Percentiles rank a stretch among this genome's conserved stretches.
These are phyloP conservation scores for Pogonomyrmex californicus DNA, from an alignment of 1,140 invertebrate genomes.

Conservation along the genomic window DNA sequence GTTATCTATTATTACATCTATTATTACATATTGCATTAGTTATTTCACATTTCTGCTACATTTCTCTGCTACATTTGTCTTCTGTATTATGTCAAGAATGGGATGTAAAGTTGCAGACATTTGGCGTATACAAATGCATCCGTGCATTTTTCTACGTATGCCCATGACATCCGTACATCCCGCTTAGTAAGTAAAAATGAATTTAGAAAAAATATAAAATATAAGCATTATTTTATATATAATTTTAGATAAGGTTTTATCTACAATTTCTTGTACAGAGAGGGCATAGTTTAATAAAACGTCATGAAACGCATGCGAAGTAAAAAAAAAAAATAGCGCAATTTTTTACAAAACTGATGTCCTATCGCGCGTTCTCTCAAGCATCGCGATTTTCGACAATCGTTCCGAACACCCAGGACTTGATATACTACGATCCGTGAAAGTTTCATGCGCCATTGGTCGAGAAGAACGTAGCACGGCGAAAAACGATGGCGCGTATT, in stretches of 20 bases:
- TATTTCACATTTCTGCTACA: neutral
- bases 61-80: slow-evolving; percentile 11
- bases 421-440: slow-evolving; percentile 50
- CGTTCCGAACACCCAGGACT: slow-evolving; percentile 16
- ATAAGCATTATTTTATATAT: neutral
- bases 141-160: neutral
- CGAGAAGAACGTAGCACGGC: slow-evolving; percentile 38
- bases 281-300: no score
- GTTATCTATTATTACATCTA: neutral
- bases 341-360: neutral
- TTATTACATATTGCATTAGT: neutral
- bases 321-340: neutral
- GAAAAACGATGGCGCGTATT: slow-evolving; percentile 58
- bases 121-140: slow-evolving; percentile 38
- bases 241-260: neutral
- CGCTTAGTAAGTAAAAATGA: no score
- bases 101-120: slow-evolving; percentile 18
- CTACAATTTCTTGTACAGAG: neutral
- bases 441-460: slow-evolving; percentile 64
- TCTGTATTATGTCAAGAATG: neutral
- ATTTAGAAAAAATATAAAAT: neutral
- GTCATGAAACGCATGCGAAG: neutral
- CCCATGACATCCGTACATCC: neutral
- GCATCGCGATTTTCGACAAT: slow-evolving; percentile 46
- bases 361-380: neutral